Conservation (phyloP, 2,113 vertebrate species). For the Stomatorhinus ivindoensis region DNA sequence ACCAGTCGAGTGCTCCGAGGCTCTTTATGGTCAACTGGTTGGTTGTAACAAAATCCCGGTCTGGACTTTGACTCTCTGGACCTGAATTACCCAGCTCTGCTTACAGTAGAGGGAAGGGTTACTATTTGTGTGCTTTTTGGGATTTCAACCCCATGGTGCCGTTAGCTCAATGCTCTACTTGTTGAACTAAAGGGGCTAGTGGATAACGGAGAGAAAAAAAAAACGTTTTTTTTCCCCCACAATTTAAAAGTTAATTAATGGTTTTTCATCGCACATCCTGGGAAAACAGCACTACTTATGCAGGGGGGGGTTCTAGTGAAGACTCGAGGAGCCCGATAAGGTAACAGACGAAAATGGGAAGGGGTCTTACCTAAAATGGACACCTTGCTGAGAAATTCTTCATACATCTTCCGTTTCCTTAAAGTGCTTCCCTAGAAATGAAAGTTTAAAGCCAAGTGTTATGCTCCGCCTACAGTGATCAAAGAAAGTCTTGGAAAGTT, state of each 20-base stretch:
- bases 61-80: too few relatives aligned
- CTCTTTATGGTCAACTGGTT: too few relatives aligned
- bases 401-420: conserved; percentile 95
- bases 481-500: not conserved
- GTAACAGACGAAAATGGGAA: not conserved
- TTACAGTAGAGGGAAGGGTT: not conserved
- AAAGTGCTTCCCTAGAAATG: conserved; percentile 80
- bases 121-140: not conserved
- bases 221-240: not conserved
- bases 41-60: too few relatives aligned
- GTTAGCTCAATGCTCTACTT: not conserved
- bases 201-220: not conserved
- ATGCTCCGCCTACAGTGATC: not conserved
- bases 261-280: not conserved
- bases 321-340: not conserved
- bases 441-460: not conserved
- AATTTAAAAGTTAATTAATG: not conserved
- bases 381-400: conserved; percentile 94
- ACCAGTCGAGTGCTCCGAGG: too few relatives aligned
- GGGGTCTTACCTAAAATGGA: conserved; percentile 87
- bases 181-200: not conserved
- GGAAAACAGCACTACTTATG: not conserved
- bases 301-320: not conserved
- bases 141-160: not conserved
- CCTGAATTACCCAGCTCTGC: too few relatives aligned